phyloP scores from a whole-genome alignment of 2,888 invertebrate species.

The Drosophila mimetica region DNA sequence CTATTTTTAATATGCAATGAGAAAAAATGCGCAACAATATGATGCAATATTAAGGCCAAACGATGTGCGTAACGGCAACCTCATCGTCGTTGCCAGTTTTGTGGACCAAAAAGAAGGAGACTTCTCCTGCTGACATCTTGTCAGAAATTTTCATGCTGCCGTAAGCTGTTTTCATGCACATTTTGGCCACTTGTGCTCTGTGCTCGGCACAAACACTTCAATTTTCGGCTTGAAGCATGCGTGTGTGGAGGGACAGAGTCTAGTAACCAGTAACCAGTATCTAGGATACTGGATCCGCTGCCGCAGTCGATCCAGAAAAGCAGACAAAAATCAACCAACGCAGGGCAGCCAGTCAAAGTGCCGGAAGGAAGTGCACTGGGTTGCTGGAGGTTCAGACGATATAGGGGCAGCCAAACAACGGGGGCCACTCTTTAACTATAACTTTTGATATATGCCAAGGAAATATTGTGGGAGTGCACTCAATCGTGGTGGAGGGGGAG shows the following conservation, averaged over 20 bases:
- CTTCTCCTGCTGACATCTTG: slow-evolving; percentile 45
- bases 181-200: slow-evolving; percentile 75
- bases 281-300: slow-evolving; percentile 6
- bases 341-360: slow-evolving; percentile 62
- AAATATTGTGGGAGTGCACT: slow-evolving; percentile 73
- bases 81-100: slow-evolving; percentile 16
- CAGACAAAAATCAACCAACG: slow-evolving; percentile 56
- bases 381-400: too few species aligned
- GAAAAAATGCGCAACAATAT: slow-evolving; percentile 51
- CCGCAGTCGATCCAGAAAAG: slow-evolving; percentile 31
- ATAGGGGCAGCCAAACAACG: slow-evolving; percentile 51
- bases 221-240: slow-evolving; percentile 73
- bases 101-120: slow-evolving; percentile 11
- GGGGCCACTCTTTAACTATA: slow-evolving; percentile 77
- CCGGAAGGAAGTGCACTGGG: slow-evolving; percentile 62
- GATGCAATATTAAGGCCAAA: slow-evolving; percentile 65
- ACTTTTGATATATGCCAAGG: slow-evolving; percentile 77
- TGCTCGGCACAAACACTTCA: slow-evolving; percentile 76
- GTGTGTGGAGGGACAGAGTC: slow-evolving; percentile 16
- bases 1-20: slow-evolving; percentile 47
- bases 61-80: slow-evolving; percentile 62
- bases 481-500: slow-evolving; percentile 50
- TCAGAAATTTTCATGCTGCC: slow-evolving; percentile 73
- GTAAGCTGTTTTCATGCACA: slow-evolving; percentile 76
- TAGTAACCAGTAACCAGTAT: slow-evolving; percentile 6